Conservation (phyloP, 1,140 invertebrate species). For the Apis dorsata region DNA sequence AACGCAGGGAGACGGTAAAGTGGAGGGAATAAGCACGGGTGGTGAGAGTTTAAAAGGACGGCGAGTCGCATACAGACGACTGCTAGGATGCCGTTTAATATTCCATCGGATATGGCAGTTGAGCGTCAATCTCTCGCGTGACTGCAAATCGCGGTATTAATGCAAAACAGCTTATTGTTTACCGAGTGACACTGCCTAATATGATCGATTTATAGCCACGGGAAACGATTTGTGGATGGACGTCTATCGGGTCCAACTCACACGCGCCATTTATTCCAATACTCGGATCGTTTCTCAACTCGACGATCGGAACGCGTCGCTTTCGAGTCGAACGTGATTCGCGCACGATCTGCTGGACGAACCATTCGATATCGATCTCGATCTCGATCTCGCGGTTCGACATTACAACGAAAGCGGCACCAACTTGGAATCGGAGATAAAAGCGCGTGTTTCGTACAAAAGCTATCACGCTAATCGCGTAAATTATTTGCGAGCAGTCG, state of each 20-base stretch:
- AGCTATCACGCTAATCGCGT: not conserved
- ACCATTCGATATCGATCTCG: too few relatives aligned
- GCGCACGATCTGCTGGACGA: too few relatives aligned
- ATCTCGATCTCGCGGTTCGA: too few relatives aligned
- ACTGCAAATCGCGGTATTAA: constrained; percentile 68
- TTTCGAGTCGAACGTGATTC: too few relatives aligned
- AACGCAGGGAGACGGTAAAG: not conserved
- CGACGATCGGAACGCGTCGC: too few relatives aligned
- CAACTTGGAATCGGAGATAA: too few relatives aligned
- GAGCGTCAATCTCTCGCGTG: constrained; percentile 46
- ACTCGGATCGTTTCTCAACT: too few relatives aligned
- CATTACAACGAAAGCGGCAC: too few relatives aligned
- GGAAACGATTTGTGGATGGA: constrained; percentile 16
- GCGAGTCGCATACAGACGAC: constrained; percentile 15
- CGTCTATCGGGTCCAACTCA: too few relatives aligned
- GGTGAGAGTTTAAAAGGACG: constrained; percentile 24
- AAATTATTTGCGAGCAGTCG: constrained; percentile 43
- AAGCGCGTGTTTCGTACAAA: too few relatives aligned
- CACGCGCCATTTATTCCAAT: too few relatives aligned
- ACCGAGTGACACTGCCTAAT: constrained; percentile 38
- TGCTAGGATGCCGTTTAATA: constrained; percentile 55
- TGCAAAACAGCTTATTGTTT: constrained; percentile 66
- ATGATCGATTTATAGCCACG: constrained; percentile 43
- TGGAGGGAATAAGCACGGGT: not conserved
- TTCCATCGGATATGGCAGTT: constrained; percentile 57